Evolutionary conservation across 2,113 vertebrate species (phyloP).

Genomic region (Candoia aspera): DNA sequence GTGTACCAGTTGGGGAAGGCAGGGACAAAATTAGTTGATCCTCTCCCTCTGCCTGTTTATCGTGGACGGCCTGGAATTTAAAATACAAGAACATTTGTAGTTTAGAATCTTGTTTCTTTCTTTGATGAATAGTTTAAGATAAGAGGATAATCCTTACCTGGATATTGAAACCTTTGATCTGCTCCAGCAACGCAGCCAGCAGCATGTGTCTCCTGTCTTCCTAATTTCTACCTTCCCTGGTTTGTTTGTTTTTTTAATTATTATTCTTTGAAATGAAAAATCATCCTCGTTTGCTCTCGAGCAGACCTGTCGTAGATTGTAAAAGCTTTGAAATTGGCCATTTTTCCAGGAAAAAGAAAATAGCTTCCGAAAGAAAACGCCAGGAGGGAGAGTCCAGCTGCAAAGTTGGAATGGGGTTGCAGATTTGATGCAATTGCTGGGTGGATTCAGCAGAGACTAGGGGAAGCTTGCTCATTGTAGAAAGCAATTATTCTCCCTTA

Average conservation of each 20-base stretch:
- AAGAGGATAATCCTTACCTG: neutral
- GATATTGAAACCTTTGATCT: neutral
- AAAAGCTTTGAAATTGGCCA: neutral
- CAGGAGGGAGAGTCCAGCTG: neutral
- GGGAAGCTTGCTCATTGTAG: neutral
- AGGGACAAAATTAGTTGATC: too few species aligned
- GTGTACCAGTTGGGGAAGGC: too few species aligned
- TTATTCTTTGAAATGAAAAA: neutral
- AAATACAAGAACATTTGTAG: neutral
- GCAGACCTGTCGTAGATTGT: neutral
- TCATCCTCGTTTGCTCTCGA: neutral
- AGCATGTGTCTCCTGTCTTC: neutral
- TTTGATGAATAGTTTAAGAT: neutral
- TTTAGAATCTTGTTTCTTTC: neutral
- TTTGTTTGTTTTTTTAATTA: neutral
- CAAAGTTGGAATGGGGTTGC: neutral
- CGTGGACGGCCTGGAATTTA: neutral
- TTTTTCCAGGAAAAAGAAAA: neutral
- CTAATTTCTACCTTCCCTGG: neutral
- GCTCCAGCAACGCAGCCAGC: neutral
- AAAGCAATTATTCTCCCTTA: too few species aligned
- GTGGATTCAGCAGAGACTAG: too few species aligned
- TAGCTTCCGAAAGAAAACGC: neutral
- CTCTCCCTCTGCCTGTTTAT: neutral
- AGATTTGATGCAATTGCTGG: neutral